Conservation (phyloP, 2,888 invertebrate genomes). For the Tachystola acroxantha region DNA sequence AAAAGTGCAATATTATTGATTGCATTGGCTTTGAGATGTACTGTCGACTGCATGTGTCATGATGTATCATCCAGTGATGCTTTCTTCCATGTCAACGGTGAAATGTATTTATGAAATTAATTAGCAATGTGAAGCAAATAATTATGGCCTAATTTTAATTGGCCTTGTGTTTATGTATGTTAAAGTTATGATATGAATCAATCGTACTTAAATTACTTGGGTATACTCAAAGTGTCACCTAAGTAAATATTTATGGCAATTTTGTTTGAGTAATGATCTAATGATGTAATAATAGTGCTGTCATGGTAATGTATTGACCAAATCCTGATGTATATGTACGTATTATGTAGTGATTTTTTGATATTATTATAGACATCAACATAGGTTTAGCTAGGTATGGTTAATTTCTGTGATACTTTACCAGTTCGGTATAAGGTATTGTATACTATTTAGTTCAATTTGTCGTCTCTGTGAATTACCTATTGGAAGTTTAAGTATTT, state of each 20-base stretch:
- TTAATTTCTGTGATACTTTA: constrained; percentile 78
- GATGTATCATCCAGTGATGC: background rate
- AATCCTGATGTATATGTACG: constrained; percentile 34
- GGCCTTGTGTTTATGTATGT: constrained; percentile 15
- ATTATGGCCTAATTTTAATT: constrained; percentile 32
- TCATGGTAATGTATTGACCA: constrained; percentile 41
- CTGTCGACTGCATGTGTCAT: too few relatives aligned
- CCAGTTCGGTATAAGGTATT: constrained; percentile 72
- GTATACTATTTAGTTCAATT: constrained; percentile 44
- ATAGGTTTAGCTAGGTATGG: constrained; percentile 67
- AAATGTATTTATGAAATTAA: background rate
- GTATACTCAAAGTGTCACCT: constrained; percentile 42
- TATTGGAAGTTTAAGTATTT: constrained; percentile 13
- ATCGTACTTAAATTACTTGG: constrained; percentile 19
- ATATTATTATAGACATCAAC: constrained; percentile 57
- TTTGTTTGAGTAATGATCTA: constrained; percentile 3
- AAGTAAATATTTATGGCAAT: constrained; percentile 21
- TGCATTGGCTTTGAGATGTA: too few relatives aligned
- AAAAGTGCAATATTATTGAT: too few relatives aligned
- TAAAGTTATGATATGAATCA: constrained; percentile 11
- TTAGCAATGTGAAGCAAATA: constrained; percentile 6
- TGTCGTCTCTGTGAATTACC: constrained; percentile 23
- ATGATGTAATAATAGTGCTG: background rate
- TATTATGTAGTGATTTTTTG: constrained; percentile 43
- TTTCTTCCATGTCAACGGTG: background rate